Evolutionary conservation across 2,113 vertebrate genomes (phyloP).

Genomic region (Otis tarda): DNA sequence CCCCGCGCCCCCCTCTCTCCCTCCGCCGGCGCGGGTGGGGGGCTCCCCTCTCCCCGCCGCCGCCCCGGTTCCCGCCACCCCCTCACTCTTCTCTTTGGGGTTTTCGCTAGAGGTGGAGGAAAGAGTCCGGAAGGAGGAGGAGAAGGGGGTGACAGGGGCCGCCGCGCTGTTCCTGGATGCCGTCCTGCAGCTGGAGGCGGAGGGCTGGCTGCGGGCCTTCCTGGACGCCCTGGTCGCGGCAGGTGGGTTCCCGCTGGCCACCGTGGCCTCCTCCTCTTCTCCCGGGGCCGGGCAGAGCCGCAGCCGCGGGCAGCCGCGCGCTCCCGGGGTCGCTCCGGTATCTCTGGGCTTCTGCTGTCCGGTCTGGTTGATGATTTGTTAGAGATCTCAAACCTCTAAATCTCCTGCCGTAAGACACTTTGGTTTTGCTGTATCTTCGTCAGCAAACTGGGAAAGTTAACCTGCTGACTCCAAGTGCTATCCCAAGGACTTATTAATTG

Average conservation of each 20-base stretch:
- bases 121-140: background rate
- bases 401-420: background rate
- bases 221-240: background rate
- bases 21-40: background rate
- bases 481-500: background rate
- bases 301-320: rapidly evolving
- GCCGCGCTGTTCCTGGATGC: conserved; percentile 2
- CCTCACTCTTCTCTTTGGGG: background rate
- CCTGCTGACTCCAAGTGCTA: background rate
- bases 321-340: rapidly evolving
- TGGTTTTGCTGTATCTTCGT: background rate
- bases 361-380: background rate
- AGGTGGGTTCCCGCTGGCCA: background rate
- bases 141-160: conserved; percentile 5
- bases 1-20: background rate
- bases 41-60: background rate
- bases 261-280: rapidly evolving
- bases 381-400: background rate
- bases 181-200: background rate
- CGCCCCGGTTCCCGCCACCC: background rate
- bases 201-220: conserved; percentile 8
- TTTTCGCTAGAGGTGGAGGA: background rate
- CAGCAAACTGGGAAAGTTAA: background rate
- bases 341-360: too few species aligned
- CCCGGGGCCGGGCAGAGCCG: too few species aligned